These are phyloP conservation scores for Luscinia megarhynchos DNA, from an alignment of 2,797 vertebrate genomes.

Conservation along the genomic window DNA sequence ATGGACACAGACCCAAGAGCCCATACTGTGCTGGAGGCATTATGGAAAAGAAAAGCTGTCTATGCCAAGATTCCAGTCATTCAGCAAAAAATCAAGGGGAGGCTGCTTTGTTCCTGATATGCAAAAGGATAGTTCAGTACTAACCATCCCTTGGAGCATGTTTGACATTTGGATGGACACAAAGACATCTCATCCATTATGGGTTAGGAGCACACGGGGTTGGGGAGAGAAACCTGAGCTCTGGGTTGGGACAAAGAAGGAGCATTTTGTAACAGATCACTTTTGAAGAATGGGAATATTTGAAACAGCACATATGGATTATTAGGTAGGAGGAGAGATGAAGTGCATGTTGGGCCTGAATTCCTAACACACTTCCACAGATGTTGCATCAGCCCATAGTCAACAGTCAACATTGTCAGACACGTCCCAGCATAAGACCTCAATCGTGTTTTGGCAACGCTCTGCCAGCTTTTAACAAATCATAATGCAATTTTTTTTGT, in stretches of 20 bases:
- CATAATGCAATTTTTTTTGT: not conserved
- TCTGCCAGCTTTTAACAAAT: slow-evolving; percentile 8
- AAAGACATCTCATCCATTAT: not conserved
- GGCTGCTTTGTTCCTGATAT: not conserved
- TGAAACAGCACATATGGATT: not conserved
- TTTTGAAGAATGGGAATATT: not conserved
- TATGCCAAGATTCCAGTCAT: not conserved
- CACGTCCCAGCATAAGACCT: not conserved
- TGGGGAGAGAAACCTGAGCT: not conserved
- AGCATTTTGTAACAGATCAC: not conserved
- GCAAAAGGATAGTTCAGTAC: not conserved
- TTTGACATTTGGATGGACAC: not conserved
- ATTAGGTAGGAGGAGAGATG: not conserved
- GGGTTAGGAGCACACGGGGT: not conserved
- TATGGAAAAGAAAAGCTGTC: not conserved
- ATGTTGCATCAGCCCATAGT: not conserved
- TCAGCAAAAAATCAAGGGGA: not conserved
- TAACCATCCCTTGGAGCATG: not conserved
- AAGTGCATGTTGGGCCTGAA: not conserved
- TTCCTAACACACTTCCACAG: not conserved
- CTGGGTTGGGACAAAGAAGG: not conserved
- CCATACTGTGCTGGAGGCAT: not conserved
- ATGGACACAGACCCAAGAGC: not conserved
- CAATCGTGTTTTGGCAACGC: not conserved
- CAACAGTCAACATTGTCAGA: not conserved